These are phyloP conservation scores for Scomber scombrus DNA, from an alignment of 2,113 vertebrate genomes.

Conservation along the genomic window DNA sequence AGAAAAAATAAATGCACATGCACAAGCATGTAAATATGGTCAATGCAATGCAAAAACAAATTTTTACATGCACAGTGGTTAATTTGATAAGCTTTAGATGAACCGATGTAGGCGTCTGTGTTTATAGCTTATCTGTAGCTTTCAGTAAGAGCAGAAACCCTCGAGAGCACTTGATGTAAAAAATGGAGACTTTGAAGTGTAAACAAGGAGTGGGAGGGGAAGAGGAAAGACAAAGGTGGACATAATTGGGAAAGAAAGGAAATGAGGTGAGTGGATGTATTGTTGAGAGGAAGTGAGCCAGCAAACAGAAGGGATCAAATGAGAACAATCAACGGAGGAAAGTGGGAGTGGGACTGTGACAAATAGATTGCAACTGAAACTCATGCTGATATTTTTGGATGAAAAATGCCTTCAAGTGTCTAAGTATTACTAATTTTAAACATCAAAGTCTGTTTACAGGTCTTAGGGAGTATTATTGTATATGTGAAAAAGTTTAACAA, in stretches of 20 bases:
- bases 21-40: neutral
- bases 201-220: slow-evolving; percentile 23
- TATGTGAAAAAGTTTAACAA: no score
- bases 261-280: slow-evolving; percentile 43
- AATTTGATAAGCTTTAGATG: slow-evolving; percentile 12
- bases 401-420: neutral
- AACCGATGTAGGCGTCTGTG: neutral
- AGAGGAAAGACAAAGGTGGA: slow-evolving; percentile 20
- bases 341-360: slow-evolving; percentile 22
- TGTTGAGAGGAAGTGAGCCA: slow-evolving; percentile 3
- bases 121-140: slow-evolving; percentile 28
- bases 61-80: neutral
- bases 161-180: slow-evolving; percentile 50
- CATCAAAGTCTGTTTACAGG: no score
- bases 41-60: neutral
- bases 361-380: neutral
- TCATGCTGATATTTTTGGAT: slow-evolving; percentile 12
- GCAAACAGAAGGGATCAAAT: slow-evolving; percentile 11
- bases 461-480: no score
- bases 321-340: slow-evolving; percentile 40
- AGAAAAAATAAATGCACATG: no score
- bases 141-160: slow-evolving; percentile 9
- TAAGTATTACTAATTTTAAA: no score
- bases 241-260: slow-evolving; percentile 15
- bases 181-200: slow-evolving; percentile 64